Conservation (phyloP, 1,140 invertebrate genomes). For the Drosophila erecta region DNA sequence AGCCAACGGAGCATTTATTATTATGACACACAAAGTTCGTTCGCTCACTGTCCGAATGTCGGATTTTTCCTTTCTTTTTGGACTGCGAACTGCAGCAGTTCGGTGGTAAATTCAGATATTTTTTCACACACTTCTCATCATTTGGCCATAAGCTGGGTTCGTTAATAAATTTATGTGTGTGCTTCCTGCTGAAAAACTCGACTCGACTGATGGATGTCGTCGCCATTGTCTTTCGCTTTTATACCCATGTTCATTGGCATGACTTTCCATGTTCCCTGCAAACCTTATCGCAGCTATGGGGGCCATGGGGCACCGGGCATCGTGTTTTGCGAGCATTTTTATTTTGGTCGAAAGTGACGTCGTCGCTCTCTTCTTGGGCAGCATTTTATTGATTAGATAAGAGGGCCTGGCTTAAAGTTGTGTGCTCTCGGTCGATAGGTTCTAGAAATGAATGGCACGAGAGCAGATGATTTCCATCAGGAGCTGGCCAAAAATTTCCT, state of each 20-base stretch:
- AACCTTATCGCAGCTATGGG: constrained; percentile 28
- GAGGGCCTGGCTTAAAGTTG: constrained; percentile 34
- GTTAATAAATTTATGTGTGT: constrained; percentile 48
- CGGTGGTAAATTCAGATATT: constrained; percentile 29
- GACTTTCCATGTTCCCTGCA: constrained; percentile 36
- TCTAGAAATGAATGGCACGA: constrained; percentile 5
- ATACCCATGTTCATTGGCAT: constrained; percentile 47
- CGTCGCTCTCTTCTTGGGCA: not conserved
- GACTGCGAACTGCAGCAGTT: constrained; percentile 20
- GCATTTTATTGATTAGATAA: constrained; percentile 32
- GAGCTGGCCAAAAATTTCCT: constrained; percentile 4
- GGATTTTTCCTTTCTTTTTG: not conserved
- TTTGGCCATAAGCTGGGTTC: constrained; percentile 41
- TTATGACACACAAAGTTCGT: constrained; percentile 34
- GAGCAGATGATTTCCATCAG: constrained; percentile 22
- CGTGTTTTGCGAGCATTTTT: constrained; percentile 49
- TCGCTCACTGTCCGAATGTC: not conserved
- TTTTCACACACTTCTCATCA: constrained; percentile 43
- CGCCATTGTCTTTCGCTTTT: constrained; percentile 69
- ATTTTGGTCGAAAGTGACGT: constrained; percentile 44
- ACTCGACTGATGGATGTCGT: constrained; percentile 73
- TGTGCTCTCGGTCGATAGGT: constrained; percentile 10
- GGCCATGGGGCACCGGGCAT: constrained; percentile 5
- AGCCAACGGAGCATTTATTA: constrained; percentile 26
- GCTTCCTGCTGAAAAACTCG: constrained; percentile 49